Evolutionary conservation across 1,140 invertebrate species (phyloP), one percentile per base, ranked within the genome.

Genomic region (Heliconius hermathena): DNA sequence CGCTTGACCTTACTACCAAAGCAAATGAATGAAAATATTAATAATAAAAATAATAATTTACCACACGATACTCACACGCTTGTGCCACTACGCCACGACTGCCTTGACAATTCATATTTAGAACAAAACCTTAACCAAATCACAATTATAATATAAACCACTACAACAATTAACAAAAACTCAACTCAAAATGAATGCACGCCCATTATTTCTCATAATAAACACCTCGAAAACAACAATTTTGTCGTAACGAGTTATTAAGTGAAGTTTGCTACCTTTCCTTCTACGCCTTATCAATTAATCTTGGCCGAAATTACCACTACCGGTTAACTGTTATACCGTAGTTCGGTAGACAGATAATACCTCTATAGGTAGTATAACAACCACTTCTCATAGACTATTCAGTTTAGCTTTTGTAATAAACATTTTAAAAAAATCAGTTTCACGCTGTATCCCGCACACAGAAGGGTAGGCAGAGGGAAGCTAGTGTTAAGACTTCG

Each of bases 221-320:
- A 77, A 77, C 76, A 77, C 76, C 76, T 77, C 66, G 66, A 77
- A 76, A 71, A 76, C 71, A 76, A 71, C 38, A 54, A 77, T 77
- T 77, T 77, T 38, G 46, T 76, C 11, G 75, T 77, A 72, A 71
- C 76, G 46, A 41, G 70, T 18, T 71, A 72, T 52, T 77, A 77
- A 77, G 60, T 33, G 26, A 38, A 71, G 38, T 46, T 77, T 29
- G 26, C 76, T 72, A 77, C 76, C 74, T 66, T 76, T 22, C 75
- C 41, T 77, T 46, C 41, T 52, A 77, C 71, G 71, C 76, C 76
- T 77, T 77, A 77, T 77, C 76, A 77, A 77, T 77, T 77, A 77
- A 77, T 77, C 76, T 77, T 77, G 76, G 41, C 29, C 20, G 76
- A 77, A 77, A 77, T 77, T 72, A 77, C 75, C 66, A 76, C 60